phyloP scores from a whole-genome alignment of 2,113 vertebrate species.

The Psammodynastes pulverulentus region DNA sequence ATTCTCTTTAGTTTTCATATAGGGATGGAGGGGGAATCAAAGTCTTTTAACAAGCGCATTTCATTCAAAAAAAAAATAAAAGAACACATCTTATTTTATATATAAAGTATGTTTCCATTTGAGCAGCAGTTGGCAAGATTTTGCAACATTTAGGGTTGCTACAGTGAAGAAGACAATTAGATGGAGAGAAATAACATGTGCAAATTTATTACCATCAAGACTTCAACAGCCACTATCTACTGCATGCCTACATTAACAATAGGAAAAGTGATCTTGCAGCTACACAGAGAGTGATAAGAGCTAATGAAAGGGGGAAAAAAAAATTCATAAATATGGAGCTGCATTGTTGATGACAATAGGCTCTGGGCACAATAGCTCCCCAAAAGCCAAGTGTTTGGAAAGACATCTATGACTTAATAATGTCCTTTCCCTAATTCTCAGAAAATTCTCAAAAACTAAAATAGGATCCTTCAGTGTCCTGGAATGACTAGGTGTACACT shows the following conservation, averaged over 20 bases:
- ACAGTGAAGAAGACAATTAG: conserved; percentile 18
- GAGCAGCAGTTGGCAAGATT: conserved; percentile 19
- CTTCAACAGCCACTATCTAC: neutral
- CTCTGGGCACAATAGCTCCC: conserved; percentile 14
- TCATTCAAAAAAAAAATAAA: neutral
- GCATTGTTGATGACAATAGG: neutral
- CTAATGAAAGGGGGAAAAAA: conserved; percentile 24
- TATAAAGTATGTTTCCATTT: conserved; percentile 12
- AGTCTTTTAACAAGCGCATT: neutral
- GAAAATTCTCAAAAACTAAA: neutral
- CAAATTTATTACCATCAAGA: neutral
- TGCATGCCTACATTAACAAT: neutral
- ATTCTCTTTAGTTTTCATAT: neutral
- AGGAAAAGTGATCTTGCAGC: neutral
- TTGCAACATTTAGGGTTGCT: neutral
- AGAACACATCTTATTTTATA: neutral
- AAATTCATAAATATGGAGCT: conserved; percentile 34
- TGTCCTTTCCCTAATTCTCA: neutral
- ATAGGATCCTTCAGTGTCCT: neutral
- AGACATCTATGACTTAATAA: neutral
- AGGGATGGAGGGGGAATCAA: neutral
- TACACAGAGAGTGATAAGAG: neutral
- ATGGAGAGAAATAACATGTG: conserved; percentile 4
- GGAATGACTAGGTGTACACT: neutral
- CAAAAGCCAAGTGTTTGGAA: conserved; percentile 19